Base-by-base conservation (phyloP, 2,797 vertebrate species). In the Urosaurus nigricauda region DNA sequence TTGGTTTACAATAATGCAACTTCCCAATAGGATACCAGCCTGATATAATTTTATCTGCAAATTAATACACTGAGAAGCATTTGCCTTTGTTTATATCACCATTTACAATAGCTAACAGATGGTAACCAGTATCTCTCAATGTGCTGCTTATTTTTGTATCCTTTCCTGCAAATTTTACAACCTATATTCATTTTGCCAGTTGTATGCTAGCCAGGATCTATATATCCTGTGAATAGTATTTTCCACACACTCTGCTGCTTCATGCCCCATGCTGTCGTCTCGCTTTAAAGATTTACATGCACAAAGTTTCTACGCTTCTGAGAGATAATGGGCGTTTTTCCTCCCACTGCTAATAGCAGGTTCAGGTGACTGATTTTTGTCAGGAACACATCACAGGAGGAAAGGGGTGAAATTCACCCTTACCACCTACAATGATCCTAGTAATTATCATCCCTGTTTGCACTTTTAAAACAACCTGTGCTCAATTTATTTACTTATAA, bases 211-310 rank as follows among this genome's bases (percentile, higher is more conserved):
- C n/a, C 90, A 94, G 91, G 93, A 94, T 93, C 86, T 71, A 83
- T 16, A 13, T 65, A 91, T 93, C 91, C 92, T 93, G 89, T 80
- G 93, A 91, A 92, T 92, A 93, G 89, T 85, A 60, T 87, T 88
- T 91, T 83, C 47, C 75, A 60, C 9, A 0, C 0, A 3, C 77
- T 16, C 74, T 84, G 68, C 73, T 26, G 51, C 56, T 75, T 43
- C 58, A 29, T 85, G 51, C 58, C 86, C 29, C 68, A 87, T 17
- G 5, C 16, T 87, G 84, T 24, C 65, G 14, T 81, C 74, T 43
- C 6, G 65, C 6, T 82, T 90, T 85, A 29, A 74, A 77, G 87
- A 88, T 19, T 81, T 1, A 35, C 40, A 9, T 0, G 4, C 29
- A 32, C 3, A 26, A 32, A 68, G 65, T 68, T 68, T 68, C 7